Base-by-base conservation (phyloP, 1,140 invertebrate genomes). In the Drosophila novamexicana region DNA sequence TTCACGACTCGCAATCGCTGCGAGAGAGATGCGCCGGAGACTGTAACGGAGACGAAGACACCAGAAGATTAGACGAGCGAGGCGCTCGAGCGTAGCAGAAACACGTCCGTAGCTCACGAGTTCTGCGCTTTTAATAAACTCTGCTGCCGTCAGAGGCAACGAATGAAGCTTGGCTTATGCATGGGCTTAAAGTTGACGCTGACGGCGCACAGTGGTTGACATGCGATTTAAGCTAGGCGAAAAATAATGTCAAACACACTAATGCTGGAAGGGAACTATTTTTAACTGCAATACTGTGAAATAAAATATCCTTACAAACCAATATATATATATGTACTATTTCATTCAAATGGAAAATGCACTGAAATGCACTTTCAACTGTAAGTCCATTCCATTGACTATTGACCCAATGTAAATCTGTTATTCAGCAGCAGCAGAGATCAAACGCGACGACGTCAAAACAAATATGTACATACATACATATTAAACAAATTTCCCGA, bases 121-220 rank as follows among this genome's bases (percentile, higher is more conserved):
- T 89, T 88, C 85, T 88, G 84, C 84, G 84, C 74, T 89, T 89
- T 88, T 67, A 88, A 89, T 88, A 88, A 88, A 88, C 84, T 73
- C 80, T 53, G 84, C 68, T 67, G 73, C 49, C 45, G 53, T n/a
- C 72, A 59, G 40, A 69, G 77, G 45, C 66, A 57, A 76, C 62
- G 75, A 77, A 77, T 79, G 67, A 74, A 88, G 80, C 84, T 84
- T 54, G 77, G 75, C 80, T 77, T 52, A 62, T 47, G 54, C 72
- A 64, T 62, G 22, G 50, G 50, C 66, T 58, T 40, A 42, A 50
- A 47, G 57, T 45, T 59, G 47, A 44, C 34, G 16, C 7, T 52
- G 34, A 10, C 39, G 2, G 45, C 65, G 47, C 49, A 53, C 22
- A 54, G 45, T 34, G 66, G 56, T 68, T 6, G 14, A 32, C 14